A percentile compares a stretch with the other conserved stretches of the same genome.
Conservation (phyloP, 92 coral and sea anemone species). For the Montipora capitata region DNA sequence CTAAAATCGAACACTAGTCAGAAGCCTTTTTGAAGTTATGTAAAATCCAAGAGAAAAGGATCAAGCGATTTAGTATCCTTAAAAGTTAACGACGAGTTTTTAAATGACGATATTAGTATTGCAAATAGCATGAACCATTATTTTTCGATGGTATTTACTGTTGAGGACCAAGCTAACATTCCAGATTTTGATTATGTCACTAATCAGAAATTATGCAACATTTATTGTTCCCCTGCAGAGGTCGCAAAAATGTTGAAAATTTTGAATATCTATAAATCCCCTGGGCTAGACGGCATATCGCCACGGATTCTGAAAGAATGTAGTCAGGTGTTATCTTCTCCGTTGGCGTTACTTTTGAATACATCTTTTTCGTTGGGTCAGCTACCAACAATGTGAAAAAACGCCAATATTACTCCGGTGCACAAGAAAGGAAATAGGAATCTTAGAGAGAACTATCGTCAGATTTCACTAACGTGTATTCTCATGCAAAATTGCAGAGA, state of each 20-base stretch:
- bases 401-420: constrained; percentile 1
- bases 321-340: constrained; percentile 22
- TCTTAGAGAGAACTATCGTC: constrained; percentile 13
- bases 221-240: not conserved
- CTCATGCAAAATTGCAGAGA: not conserved
- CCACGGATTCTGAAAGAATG: constrained; percentile 40
- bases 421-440: not conserved
- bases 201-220: not conserved
- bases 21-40: not conserved
- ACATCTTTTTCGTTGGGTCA: constrained; percentile 11
- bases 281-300: constrained; percentile 35
- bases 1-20: not conserved
- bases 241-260: not conserved
- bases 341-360: constrained; percentile 3
- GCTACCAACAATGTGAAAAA: constrained; percentile 2
- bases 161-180: not conserved
- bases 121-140: not conserved
- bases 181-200: not conserved
- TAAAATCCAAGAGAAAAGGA: not conserved
- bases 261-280: constrained; percentile 18
- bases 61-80: not conserved
- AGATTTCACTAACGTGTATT: constrained; percentile 10
- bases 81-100: not conserved
- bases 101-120: not conserved
- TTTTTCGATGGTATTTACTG: not conserved